Evolutionary conservation across 2,797 vertebrate genomes (phyloP).

Genomic region (Pantherophis vulpinus): DNA sequence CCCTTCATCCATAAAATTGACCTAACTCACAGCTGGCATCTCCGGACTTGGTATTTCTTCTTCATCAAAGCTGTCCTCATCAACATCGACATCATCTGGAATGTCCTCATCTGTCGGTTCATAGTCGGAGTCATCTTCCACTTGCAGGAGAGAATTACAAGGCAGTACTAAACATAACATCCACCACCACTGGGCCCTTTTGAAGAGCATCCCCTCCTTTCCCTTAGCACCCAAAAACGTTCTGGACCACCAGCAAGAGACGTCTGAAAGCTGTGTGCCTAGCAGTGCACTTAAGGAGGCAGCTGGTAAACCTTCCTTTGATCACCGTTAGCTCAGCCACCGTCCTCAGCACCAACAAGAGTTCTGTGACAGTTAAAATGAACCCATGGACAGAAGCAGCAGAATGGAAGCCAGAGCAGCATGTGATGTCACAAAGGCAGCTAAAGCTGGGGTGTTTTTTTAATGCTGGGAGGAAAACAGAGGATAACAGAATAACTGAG

Average conservation of each 20-base stretch:
- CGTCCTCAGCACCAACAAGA: background rate
- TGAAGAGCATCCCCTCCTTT: constrained; percentile 12
- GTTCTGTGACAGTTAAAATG: constrained; percentile 1
- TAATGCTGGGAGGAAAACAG: background rate
- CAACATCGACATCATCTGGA: background rate
- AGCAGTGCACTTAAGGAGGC: background rate
- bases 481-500: background rate
- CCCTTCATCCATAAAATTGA: background rate
- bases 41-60: background rate
- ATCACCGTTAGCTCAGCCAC: background rate
- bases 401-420: background rate
- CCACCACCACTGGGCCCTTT: background rate
- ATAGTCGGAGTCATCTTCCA: background rate
- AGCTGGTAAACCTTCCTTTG: background rate
- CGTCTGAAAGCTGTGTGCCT: background rate
- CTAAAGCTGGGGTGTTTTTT: background rate
- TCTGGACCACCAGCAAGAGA: background rate
- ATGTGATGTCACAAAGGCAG: constrained; percentile 24
- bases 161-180: background rate
- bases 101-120: background rate
- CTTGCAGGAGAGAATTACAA: constrained; percentile 16
- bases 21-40: background rate
- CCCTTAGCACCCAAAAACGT: background rate
- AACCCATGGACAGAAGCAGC: background rate
- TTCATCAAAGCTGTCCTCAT: background rate